Evolutionary conservation across 2,797 vertebrate genomes (phyloP).

Genomic region (Amblyopsis hoosieri): DNA sequence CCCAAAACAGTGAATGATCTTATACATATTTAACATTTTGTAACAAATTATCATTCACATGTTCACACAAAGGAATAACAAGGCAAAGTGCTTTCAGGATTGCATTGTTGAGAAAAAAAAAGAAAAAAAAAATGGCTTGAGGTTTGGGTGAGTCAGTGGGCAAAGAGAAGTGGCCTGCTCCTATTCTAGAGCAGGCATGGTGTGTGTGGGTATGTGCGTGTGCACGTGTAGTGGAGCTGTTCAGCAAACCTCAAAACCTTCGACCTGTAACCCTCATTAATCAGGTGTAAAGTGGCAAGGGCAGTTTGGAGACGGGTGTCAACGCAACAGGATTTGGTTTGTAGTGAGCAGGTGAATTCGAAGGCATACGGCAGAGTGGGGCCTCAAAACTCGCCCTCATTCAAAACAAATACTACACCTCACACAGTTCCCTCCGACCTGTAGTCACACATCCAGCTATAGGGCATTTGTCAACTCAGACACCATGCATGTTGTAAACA

Average conservation of each 20-base stretch:
- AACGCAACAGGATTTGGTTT: slow-evolving; percentile 66
- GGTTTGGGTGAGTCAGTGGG: slow-evolving; percentile 58
- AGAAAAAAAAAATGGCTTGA: slow-evolving; percentile 80
- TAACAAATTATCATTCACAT: slow-evolving; percentile 81
- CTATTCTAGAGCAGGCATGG: slow-evolving; percentile 48
- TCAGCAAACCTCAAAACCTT: slow-evolving; percentile 73
- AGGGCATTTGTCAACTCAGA: slow-evolving; percentile 60
- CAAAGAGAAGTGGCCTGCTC: slow-evolving; percentile 47
- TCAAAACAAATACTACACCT: slow-evolving; percentile 59
- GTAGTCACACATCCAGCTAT: slow-evolving; percentile 62
- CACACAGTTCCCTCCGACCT: slow-evolving; percentile 37
- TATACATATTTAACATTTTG: slow-evolving; percentile 84
- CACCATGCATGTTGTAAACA: slow-evolving; percentile 73
- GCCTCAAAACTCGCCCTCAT: slow-evolving; percentile 46
- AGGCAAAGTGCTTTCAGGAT: slow-evolving; percentile 87
- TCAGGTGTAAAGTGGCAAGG: slow-evolving; percentile 51
- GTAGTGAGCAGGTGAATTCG: slow-evolving; percentile 59
- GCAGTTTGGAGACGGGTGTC: slow-evolving; percentile 57
- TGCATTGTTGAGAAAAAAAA: slow-evolving; percentile 78
- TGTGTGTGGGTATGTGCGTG: slow-evolving; percentile 60
- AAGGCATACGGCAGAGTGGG: slow-evolving; percentile 67
- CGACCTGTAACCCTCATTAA: slow-evolving; percentile 67
- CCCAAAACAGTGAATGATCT: slow-evolving; percentile 83
- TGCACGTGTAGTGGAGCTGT: slow-evolving; percentile 31
- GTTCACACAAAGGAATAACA: slow-evolving; percentile 80